Evolutionary conservation across 2,888 invertebrate genomes (phyloP).

Genomic region (Camponotus fellah): DNA sequence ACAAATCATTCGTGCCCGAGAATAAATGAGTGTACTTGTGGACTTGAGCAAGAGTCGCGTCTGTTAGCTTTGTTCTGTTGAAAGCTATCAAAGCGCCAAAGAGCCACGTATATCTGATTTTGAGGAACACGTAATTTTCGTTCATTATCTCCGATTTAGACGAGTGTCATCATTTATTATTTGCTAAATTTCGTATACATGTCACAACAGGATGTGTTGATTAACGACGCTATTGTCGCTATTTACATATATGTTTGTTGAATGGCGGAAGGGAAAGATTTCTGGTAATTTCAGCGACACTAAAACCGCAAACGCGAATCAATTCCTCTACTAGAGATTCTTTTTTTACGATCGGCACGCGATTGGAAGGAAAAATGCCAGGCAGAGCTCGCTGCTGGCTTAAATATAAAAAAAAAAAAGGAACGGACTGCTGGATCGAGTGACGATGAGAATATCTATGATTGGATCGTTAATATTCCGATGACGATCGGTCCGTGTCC

Average conservation of each 20-base stretch:
- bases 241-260: neutral
- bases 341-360: neutral
- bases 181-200: neutral
- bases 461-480: slow-evolving; percentile 82
- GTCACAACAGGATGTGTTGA: neutral
- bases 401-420: slow-evolving; percentile 49
- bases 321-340: slow-evolving; percentile 36
- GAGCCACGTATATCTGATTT: neutral
- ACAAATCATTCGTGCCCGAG: slow-evolving; percentile 28
- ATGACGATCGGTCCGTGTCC: slow-evolving; percentile 81
- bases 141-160: neutral
- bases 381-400: slow-evolving; percentile 26
- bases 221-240: neutral
- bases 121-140: neutral
- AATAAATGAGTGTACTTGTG: slow-evolving; percentile 15
- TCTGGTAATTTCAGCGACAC: neutral
- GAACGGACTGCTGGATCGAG: slow-evolving; percentile 69
- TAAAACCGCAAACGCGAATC: slow-evolving; percentile 21
- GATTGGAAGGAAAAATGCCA: slow-evolving; percentile 31
- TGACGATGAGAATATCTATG: slow-evolving; percentile 78
- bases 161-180: neutral
- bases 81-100: neutral
- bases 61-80: slow-evolving; percentile 10
- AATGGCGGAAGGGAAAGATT: neutral
- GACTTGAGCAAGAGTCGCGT: neutral